Base-by-base conservation (phyloP, 2,797 vertebrate genomes). In the Manis javanica region DNA sequence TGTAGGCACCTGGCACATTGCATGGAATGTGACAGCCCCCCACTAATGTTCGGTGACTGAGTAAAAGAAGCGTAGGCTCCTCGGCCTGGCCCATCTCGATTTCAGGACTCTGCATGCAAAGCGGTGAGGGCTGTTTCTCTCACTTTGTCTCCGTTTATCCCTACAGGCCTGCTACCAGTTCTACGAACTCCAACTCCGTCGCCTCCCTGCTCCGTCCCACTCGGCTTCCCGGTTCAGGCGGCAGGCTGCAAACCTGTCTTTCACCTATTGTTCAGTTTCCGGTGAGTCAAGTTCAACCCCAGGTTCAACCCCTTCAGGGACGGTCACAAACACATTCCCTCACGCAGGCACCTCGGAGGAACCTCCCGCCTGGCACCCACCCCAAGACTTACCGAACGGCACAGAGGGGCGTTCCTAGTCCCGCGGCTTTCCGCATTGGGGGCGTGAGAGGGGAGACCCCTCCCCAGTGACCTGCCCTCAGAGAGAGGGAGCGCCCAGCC, bases 251-350 rank as follows among this genome's bases (percentile, higher is more conserved):
- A 94, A 97, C 88, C 96, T 83, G 95, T 66, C 92, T 83, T 57
- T 79, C 85, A 69, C 42, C 81, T 90, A 90, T 88, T 83, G 96
- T 96, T 90, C 90, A 61, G 87, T 78, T 94, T 96, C 95, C 90
- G 42, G 92, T 69, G 94, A 96, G 96, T 86, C 96, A 94, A 96
- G 89, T 97, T 97, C 95, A 92, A 37, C 39, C 78, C 75, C 87
- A 93, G 84, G 64, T 93, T 90, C 91, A 19, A 46, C 51, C 57
- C 19, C 87, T 68, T 66, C 55, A 57, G 34, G 11, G 92, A 95
- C 23, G 10, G 71, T 64, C 95, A 83, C 90, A 75, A 63, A 74
- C 87, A 72, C 71, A 84, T 53, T 79, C 63, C 46, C 26, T 64
- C 39, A 7, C 72, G 29, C 72, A 7, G 39, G 29, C 74, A 84